phyloP scores from a whole-genome alignment of 2,888 invertebrate species.

The Palloptera scutellata region DNA sequence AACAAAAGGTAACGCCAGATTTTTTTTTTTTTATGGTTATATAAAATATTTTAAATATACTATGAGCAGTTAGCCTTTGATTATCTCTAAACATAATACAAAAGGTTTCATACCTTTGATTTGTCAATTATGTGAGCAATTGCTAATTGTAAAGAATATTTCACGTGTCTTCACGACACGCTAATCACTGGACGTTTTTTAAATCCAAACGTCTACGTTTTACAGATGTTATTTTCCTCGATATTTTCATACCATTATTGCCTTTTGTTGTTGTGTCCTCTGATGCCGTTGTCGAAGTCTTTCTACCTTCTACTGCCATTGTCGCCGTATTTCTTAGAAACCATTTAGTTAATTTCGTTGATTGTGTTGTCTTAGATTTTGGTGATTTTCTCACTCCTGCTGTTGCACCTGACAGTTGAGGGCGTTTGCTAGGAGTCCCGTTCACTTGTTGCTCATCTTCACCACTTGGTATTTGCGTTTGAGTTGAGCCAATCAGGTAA shows the following conservation, averaged over 20 bases:
- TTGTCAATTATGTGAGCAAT: too few relatives aligned
- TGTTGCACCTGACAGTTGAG: constrained; percentile 18
- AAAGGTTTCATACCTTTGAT: too few relatives aligned
- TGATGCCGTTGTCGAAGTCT: constrained; percentile 8
- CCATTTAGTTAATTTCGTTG: constrained; percentile 60
- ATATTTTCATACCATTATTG: constrained; percentile 10
- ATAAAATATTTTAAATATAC: too few relatives aligned
- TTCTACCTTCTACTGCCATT: neutral
- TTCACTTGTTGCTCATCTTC: constrained; percentile 7
- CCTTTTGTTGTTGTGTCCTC: constrained; percentile 22
- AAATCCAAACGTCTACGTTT: constrained; percentile 45
- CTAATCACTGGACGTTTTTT: neutral
- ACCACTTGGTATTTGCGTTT: constrained; percentile 30
- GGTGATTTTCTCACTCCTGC: constrained; percentile 53
- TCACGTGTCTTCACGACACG: too few relatives aligned
- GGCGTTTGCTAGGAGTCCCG: constrained; percentile 39
- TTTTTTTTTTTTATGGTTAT: too few relatives aligned
- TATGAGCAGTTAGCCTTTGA: too few relatives aligned
- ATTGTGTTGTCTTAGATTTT: constrained; percentile 49
- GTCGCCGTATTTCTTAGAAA: constrained; percentile 44
- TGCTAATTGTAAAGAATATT: too few relatives aligned
- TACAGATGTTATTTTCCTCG: constrained; percentile 23
- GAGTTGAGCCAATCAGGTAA: constrained; percentile 52
- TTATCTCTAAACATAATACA: too few relatives aligned
- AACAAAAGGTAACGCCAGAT: too few relatives aligned